A percentile compares a stretch with the other conserved stretches of the same genome.
These are phyloP conservation scores for Campoletis sonorensis DNA, from an alignment of 1,140 invertebrate species.

Conservation along the genomic window DNA sequence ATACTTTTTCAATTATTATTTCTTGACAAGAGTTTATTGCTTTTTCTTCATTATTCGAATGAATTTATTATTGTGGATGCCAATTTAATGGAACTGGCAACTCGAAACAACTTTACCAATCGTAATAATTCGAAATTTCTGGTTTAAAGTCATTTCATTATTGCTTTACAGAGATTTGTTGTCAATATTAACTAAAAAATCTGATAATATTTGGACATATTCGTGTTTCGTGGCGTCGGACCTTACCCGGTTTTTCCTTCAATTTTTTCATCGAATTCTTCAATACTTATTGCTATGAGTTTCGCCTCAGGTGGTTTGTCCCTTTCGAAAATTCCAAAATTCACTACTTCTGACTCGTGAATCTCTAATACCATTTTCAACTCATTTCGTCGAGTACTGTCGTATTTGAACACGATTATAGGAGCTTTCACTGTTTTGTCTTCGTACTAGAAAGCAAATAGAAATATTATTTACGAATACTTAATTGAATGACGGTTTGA, in stretches of 20 bases:
- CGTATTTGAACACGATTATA: constrained; percentile 73
- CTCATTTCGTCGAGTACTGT: constrained; percentile 70
- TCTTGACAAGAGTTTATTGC: no score
- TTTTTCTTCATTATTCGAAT: neutral
- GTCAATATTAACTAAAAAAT: no score
- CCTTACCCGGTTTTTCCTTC: constrained; percentile 68
- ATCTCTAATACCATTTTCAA: constrained; percentile 69
- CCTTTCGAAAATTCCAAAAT: constrained; percentile 72
- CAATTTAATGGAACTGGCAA: no score
- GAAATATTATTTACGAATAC: no score
- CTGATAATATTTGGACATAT: no score
- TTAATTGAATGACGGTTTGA: no score
- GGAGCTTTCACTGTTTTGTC: constrained; percentile 67
- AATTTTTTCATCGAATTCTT: constrained; percentile 66
- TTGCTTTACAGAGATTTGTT: no score
- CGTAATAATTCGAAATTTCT: no score
- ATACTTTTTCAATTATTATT: no score
- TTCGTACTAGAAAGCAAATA: constrained; percentile 67
- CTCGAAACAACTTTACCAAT: no score
- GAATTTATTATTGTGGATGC: constrained; percentile 13
- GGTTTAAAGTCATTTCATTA: no score
- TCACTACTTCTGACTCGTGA: constrained; percentile 67
- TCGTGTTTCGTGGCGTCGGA: constrained; percentile 12
- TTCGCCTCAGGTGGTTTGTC: constrained; percentile 72
- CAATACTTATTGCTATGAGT: constrained; percentile 67